Conservation (phyloP, 2,888 invertebrate species). For the Lumbricus terrestris region DNA sequence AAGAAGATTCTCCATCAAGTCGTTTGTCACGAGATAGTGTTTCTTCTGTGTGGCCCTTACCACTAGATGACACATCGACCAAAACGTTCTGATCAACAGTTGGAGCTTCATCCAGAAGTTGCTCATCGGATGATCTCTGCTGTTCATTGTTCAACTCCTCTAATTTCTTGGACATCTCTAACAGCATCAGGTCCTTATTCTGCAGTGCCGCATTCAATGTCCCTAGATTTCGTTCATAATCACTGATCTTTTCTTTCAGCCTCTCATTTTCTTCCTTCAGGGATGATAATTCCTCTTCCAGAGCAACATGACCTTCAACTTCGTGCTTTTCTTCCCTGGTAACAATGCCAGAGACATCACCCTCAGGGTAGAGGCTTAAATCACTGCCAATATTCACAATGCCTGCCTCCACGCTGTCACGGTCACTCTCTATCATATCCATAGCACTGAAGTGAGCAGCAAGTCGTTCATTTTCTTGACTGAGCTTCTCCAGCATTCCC, state of each 20-base stretch:
- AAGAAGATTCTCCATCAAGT: background rate
- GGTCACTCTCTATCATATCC: background rate
- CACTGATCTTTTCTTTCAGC: background rate
- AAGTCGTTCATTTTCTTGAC: slow-evolving; percentile 29
- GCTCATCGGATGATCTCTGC: background rate
- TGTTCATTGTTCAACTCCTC: background rate
- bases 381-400: background rate
- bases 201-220: background rate
- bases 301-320: background rate
- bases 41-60: background rate
- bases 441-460: background rate
- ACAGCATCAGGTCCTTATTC: background rate
- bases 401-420: background rate
- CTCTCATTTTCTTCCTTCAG: background rate
- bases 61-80: background rate
- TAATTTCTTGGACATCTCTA: background rate
- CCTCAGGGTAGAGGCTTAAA: background rate
- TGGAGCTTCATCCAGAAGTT: background rate
- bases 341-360: background rate
- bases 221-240: background rate
- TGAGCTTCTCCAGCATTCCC: slow-evolving; percentile 30
- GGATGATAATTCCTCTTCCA: background rate
- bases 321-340: background rate
- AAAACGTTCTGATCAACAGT: background rate
- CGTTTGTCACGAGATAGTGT: background rate